Evolutionary conservation across 2,797 vertebrate species (phyloP), one percentile per base, ranked within the genome.

Genomic region (Lutra lutra): DNA sequence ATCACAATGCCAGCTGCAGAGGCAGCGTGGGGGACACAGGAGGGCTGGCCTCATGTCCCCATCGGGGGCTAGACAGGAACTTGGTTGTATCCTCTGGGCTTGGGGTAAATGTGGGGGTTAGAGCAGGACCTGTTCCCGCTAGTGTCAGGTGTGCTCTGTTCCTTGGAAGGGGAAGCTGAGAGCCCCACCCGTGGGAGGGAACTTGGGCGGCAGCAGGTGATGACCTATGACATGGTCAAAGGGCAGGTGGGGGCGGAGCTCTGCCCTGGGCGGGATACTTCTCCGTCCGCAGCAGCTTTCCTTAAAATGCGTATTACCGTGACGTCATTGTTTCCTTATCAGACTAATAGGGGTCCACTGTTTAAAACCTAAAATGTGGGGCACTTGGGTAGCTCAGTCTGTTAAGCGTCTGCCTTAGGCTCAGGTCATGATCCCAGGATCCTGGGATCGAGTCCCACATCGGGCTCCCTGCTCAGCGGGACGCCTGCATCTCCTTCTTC

Each of bases 281-380:
- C 18, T 60, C 60, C n/a, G 14, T 27, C 43, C 13, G 38, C 48
- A 32, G 1, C 7, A 68, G 23, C n/a, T 40, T 66, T 79, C 40
- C 73, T 56, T 75, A 85, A 64, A 27, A 23, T 32, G 60, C 54
- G 11, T 86, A 82, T 86, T 88, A n/a, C 70, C 66, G 13, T 72
- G 46, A 38, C 17, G 21, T 66, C n/a, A 14, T 56, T 62, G 7
- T 94, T 90, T 89, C 64, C 77, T 87, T 75, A 38, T 15, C 43
- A 4, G 7, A 86, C 21, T 75, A 43, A 51, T 40, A 51, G 25
- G 38, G 86, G 20, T 70, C 86, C 46, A 12, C 66, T 56, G 75
- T 86, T 38, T 77, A 78, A 93, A 95, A 83, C 48, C 87, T 51
- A 48, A 75, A 85, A 90, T 5, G 56, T 68, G 62, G 46, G 38